Conservation (phyloP, 2,113 vertebrate genomes). For the Synodontis membranacea region DNA sequence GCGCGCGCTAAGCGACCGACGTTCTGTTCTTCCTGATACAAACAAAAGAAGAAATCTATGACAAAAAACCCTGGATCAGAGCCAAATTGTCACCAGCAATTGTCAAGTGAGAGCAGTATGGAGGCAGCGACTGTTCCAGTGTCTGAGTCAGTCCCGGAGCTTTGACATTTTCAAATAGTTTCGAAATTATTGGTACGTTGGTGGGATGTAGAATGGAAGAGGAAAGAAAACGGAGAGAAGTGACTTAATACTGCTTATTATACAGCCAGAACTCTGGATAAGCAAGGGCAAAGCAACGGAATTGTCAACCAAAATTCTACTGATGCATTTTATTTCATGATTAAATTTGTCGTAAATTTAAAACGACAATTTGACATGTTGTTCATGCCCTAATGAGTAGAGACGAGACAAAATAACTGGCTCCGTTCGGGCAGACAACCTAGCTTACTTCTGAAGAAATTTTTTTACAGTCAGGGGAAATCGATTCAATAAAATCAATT, state of each 20-base stretch:
- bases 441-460: too few species aligned
- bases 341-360: too few species aligned
- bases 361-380: too few species aligned
- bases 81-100: background rate
- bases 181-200: background rate
- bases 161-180: background rate
- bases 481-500: too few species aligned
- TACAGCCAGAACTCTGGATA: background rate
- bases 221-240: background rate
- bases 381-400: too few species aligned
- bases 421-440: too few species aligned
- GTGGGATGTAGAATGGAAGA: background rate
- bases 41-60: background rate
- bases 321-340: too few species aligned
- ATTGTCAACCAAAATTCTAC: too few species aligned
- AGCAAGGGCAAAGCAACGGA: background rate
- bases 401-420: too few species aligned
- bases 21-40: conserved; percentile 4
- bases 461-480: too few species aligned
- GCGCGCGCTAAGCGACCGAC: background rate
- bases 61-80: background rate
- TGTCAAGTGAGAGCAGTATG: background rate
- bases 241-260: background rate
- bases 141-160: background rate
- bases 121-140: background rate